Evolutionary conservation across 2,113 vertebrate genomes (phyloP).

Genomic region (Notothenia coriiceps): DNA sequence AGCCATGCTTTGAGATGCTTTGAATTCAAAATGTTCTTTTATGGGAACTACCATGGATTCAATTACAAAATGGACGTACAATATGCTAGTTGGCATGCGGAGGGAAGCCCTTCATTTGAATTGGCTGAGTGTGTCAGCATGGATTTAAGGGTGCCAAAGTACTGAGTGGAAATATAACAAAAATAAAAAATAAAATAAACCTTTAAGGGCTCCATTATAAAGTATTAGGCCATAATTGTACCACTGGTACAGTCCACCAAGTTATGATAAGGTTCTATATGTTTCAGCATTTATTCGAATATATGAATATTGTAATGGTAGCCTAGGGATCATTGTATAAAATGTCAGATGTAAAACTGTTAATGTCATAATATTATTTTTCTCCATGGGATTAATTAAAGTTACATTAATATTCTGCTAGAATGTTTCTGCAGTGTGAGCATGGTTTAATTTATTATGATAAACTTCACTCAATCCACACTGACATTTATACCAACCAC

Average conservation of each 20-base stretch:
- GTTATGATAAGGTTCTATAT: neutral
- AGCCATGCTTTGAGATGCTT: slow-evolving; percentile 47
- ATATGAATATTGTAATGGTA: slow-evolving; percentile 22
- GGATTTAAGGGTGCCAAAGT: slow-evolving; percentile 62
- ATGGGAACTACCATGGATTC: slow-evolving; percentile 50
- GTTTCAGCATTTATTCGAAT: slow-evolving; percentile 17
- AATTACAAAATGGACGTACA: slow-evolving; percentile 57
- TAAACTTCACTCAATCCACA: slow-evolving; percentile 39
- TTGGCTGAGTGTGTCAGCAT: slow-evolving; percentile 35
- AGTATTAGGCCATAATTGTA: slow-evolving; percentile 22
- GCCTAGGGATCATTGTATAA: slow-evolving; percentile 23
- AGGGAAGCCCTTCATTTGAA: slow-evolving; percentile 29
- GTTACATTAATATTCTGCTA: slow-evolving; percentile 41
- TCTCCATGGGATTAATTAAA: slow-evolving; percentile 56
- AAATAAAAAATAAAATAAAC: slow-evolving; percentile 31
- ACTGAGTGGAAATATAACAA: slow-evolving; percentile 35
- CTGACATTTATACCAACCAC: slow-evolving; percentile 55
- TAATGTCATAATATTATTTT: slow-evolving; percentile 53
- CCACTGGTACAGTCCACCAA: neutral
- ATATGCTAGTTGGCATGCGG: slow-evolving; percentile 65
- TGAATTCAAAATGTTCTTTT: slow-evolving; percentile 63
- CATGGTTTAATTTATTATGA: slow-evolving; percentile 42
- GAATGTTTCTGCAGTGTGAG: slow-evolving; percentile 27
- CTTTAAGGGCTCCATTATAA: neutral
- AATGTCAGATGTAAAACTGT: slow-evolving; percentile 61